Conservation (phyloP, 2,888 invertebrate genomes). For the Microctonus brassicae region DNA sequence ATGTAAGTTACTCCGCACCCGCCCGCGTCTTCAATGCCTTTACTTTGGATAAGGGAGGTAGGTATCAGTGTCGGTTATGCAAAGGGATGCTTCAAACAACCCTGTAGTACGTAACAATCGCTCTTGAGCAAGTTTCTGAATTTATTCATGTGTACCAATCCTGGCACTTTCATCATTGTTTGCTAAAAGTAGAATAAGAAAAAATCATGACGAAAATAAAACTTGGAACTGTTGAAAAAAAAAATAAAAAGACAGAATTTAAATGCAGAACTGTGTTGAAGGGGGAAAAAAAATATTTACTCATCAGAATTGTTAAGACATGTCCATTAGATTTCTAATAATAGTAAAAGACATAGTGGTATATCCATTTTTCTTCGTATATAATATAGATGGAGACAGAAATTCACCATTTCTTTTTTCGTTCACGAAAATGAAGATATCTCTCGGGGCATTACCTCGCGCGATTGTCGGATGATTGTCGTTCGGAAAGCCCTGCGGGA, state of each 20-base stretch:
- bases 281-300: not conserved
- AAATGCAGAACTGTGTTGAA: not conserved
- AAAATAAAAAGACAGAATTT: not conserved
- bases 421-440: conserved; percentile 62
- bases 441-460: conserved; percentile 67
- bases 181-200: not conserved
- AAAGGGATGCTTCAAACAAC: conserved; percentile 25
- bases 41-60: conserved; percentile 49
- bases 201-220: not conserved
- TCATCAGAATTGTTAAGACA: not conserved
- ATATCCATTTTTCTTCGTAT: conserved; percentile 12
- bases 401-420: conserved; percentile 23
- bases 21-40: conserved; percentile 31
- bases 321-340: not conserved
- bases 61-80: conserved; percentile 61
- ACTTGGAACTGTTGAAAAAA: not conserved
- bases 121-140: not conserved
- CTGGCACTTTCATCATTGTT: not conserved
- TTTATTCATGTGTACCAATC: not conserved
- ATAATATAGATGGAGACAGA: conserved; percentile 17
- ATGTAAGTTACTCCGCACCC: conserved; percentile 56
- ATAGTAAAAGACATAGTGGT: not conserved
- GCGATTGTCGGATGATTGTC: conserved; percentile 68
- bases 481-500: conserved; percentile 68
- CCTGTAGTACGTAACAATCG: not conserved